Evolutionary conservation across 53 echinoderm and acorn worm genomes (phyloP).

Genomic region (Holothuria leucospilota): DNA sequence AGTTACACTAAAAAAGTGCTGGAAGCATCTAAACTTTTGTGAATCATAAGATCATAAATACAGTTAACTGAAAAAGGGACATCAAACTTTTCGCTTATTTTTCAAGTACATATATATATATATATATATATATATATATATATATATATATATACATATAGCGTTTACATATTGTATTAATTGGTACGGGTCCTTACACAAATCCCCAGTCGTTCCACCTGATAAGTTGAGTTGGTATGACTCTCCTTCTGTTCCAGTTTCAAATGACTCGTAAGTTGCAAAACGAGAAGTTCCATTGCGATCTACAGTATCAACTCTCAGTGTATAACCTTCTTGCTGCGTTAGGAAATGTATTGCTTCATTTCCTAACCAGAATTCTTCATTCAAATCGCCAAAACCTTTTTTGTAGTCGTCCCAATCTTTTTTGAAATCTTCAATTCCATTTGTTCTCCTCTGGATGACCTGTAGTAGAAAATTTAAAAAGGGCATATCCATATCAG

Average conservation of each 20-base stretch:
- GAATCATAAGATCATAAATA: too few relatives aligned
- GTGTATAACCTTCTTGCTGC: not conserved
- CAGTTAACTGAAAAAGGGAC: too few relatives aligned
- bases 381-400: not conserved
- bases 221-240: not conserved
- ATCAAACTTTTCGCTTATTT: too few relatives aligned
- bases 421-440: not conserved
- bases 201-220: too few relatives aligned
- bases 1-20: too few relatives aligned
- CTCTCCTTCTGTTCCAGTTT: not conserved
- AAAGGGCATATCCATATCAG: too few relatives aligned
- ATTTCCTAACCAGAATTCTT: constrained; percentile 16
- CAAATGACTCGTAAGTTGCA: not conserved
- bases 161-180: too few relatives aligned
- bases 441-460: not conserved
- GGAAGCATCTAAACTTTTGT: too few relatives aligned
- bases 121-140: too few relatives aligned
- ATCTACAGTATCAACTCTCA: not conserved
- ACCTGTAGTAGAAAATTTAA: not conserved
- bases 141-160: too few relatives aligned
- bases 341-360: constrained; percentile 19
- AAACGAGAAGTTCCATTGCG: not conserved
- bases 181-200: too few relatives aligned
- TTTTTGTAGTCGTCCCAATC: constrained; percentile 16
- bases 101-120: too few relatives aligned